Evolutionary conservation across 1,140 invertebrate species (phyloP).

Genomic region (Calephelis nemesis): DNA sequence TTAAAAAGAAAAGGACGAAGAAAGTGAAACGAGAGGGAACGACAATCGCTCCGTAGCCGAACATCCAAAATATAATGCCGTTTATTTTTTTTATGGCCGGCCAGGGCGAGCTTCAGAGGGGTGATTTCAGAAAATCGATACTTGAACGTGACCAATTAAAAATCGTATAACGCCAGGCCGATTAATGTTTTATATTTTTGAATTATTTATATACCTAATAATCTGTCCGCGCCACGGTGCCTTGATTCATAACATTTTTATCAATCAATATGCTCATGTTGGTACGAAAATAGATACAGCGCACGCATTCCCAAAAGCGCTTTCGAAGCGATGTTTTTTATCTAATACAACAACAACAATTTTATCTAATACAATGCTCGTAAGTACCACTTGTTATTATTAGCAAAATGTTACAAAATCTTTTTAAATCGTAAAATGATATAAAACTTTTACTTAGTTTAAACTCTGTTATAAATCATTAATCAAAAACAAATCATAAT

Average conservation of each 20-base stretch:
- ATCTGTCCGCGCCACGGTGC: constrained; percentile 23
- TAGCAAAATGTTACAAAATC: too few species aligned
- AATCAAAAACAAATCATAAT: too few species aligned
- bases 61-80: constrained; percentile 68
- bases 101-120: constrained; percentile 44
- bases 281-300: neutral
- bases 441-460: too few species aligned
- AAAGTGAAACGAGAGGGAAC: constrained; percentile 66
- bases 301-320: neutral
- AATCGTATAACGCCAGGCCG: constrained; percentile 46
- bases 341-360: neutral
- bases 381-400: too few species aligned
- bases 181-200: constrained; percentile 55
- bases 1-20: constrained; percentile 75
- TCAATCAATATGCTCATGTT: constrained; percentile 21
- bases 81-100: constrained; percentile 67
- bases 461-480: too few species aligned
- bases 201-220: constrained; percentile 39
- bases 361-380: too few species aligned
- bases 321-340: neutral
- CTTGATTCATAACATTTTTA: constrained; percentile 29
- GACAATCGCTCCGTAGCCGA: constrained; percentile 57
- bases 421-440: too few species aligned
- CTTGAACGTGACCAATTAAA: constrained; percentile 55
- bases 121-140: constrained; percentile 53